Evolutionary conservation across 2,888 invertebrate species (phyloP), one percentile per base, ranked within the genome.

Genomic region (Andrena haemorrhoa): DNA sequence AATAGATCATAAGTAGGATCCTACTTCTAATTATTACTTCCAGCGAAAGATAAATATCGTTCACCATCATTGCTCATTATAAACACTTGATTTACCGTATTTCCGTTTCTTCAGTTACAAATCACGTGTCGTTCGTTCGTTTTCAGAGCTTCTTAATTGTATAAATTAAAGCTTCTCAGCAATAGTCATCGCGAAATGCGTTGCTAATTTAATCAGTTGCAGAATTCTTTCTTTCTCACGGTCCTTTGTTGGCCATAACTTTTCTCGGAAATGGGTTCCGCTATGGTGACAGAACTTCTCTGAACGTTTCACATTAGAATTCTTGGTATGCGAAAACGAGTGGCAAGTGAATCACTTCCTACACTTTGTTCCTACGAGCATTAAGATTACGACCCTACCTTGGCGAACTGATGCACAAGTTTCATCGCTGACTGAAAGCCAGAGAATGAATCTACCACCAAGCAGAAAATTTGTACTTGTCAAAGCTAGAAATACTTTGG

Each of bases 301-400:
- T 47, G 53, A 75, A 79, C 31, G 58, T 20, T 79, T 69, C 60
- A n/a, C 41, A 41, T 71, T 82, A 77, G 61, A 76, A 81, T 82
- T 84, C 84, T 47, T 61, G 79, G 75, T 64, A 86, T 72, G 65
- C 66, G 60, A 79, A 79, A 85, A 77, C 53, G 60, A 65, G 56
- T 71, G 53, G 35, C 49, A 53, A 65, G 60, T 86, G 85, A 83
- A 72, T 86, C 85, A 85, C 71, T 73, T 63, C 70, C 49, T 35
- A 51, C 61, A 41, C 33, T 73, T 23, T 61, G 26, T 31, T 51
- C 23, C 58, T 60, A 35, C 47, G 31, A 41, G 53, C n/a, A 26
- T 51, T 35, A 31, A 26, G 20, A 23, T 29, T n/a, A 16, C 31
- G 16, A 26, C 35, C 23, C 49, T 47, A 58, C n/a, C 10, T 16